Evolutionary conservation across 2,113 vertebrate species (phyloP).

Genomic region (Notothenia coriiceps): DNA sequence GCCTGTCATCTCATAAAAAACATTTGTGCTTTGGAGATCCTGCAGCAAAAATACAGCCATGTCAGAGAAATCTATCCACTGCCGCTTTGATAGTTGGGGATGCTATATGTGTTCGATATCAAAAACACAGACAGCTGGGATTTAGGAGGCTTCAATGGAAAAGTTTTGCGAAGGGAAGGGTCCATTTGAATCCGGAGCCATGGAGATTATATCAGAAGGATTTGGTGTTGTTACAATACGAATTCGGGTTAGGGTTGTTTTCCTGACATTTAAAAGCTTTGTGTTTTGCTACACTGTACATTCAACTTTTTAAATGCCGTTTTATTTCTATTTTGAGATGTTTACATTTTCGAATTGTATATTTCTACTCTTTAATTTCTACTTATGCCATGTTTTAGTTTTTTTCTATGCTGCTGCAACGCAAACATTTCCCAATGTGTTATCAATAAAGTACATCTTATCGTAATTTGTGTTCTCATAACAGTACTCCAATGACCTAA

Average conservation of each 20-base stretch:
- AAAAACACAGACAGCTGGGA: slow-evolving; percentile 29
- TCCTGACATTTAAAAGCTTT: background rate
- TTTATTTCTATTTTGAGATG: too few relatives aligned
- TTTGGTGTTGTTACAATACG: background rate
- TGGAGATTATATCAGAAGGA: slow-evolving; percentile 15
- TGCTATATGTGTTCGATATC: slow-evolving; percentile 50
- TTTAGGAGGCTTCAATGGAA: slow-evolving; percentile 22
- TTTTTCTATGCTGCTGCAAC: too few relatives aligned
- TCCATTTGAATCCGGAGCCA: background rate
- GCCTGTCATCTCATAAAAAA: slow-evolving; percentile 83
- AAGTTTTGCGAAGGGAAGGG: background rate
- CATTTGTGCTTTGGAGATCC: slow-evolving; percentile 72
- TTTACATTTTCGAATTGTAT: too few relatives aligned
- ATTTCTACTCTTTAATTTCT: too few relatives aligned
- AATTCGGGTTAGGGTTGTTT: background rate
- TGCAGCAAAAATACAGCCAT: slow-evolving; percentile 56
- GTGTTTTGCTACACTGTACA: background rate
- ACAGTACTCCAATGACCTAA: background rate
- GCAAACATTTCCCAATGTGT: too few relatives aligned
- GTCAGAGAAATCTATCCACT: slow-evolving; percentile 63
- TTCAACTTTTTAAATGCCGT: too few relatives aligned
- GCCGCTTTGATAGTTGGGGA: slow-evolving; percentile 37
- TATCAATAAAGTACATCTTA: too few relatives aligned
- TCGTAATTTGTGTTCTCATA: background rate
- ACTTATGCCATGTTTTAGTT: too few relatives aligned